Evolutionary conservation across 2,888 invertebrate species (phyloP), one percentile per base, ranked within the genome.

Genomic region (Drosophila limbata): DNA sequence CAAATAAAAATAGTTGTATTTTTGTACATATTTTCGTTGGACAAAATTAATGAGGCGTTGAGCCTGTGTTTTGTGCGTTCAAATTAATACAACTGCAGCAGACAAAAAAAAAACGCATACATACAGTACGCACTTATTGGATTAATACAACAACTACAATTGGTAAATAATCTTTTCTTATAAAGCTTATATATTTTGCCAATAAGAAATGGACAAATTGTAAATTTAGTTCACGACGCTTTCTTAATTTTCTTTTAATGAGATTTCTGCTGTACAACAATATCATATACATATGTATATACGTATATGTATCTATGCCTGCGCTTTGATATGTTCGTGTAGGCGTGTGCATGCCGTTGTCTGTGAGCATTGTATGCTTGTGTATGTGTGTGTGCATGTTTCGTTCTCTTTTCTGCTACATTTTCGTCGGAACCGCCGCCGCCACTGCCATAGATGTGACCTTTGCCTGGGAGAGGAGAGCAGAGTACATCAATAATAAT

Each of bases 401-500:
- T 71, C 67, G 35, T 69, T 79, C 69, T 73, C 69, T 79, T 79
- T 79, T 77, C 55, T 79, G 76, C 67, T 79, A 67, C 77, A 65
- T 66, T 79, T 78, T 79, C 72, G 67, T 79, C 75, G 75, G 64
- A 69, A 63, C 70, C 42, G 51, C 64, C 50, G 51, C 48, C 65
- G 68, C 77, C 25, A 8, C 25, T 59, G 61, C 77, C 44, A 59
- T 65, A 76, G 69, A 69, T 73, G 69, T 69, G 76, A 77, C 76
- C 76, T 77, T 77, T 77, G 77, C 52, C 62, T 77, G 65, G 44
- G 52, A 63, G 48, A 13, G 4, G 35, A 35, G 35, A 13, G 35
- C 13, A 60, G 44, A 77, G 62, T 60, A 66, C 69, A 74, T 56
- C 55, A 73, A 69, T 55, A 60, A 55, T 28, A 11, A n/a, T 44